phyloP scores from a whole-genome alignment of 2,888 invertebrate species.

The Latheticus oryzae region DNA sequence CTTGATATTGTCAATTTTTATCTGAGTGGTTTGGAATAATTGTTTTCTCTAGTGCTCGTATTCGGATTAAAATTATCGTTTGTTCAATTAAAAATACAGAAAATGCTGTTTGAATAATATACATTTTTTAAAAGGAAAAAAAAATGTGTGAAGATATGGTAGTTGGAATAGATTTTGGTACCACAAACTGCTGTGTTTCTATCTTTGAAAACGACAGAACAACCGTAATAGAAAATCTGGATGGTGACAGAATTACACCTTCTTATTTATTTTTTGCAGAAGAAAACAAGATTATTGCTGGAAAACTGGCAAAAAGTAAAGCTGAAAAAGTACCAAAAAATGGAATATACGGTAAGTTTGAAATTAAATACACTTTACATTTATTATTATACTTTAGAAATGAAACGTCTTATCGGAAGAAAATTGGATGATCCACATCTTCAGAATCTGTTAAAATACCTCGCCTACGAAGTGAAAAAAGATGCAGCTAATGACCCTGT shows the following conservation, averaged over 20 bases:
- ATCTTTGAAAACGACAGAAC: slow-evolving; percentile 5
- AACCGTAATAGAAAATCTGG: slow-evolving; percentile 25
- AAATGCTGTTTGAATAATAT: too few relatives aligned
- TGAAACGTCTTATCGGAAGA: slow-evolving; percentile 52
- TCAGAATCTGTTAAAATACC: slow-evolving; percentile 45
- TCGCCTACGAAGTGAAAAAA: slow-evolving; percentile 45
- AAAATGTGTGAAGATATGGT: slow-evolving; percentile 27
- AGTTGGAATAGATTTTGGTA: slow-evolving; percentile 39
- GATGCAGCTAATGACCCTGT: slow-evolving; percentile 44
- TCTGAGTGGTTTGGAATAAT: too few relatives aligned
- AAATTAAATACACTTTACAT: too few relatives aligned
- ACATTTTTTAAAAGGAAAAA: too few relatives aligned
- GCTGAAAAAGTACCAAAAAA: slow-evolving; percentile 19
- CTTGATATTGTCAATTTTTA: too few relatives aligned
- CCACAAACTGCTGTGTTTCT: slow-evolving; percentile 34
- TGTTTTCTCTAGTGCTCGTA: too few relatives aligned
- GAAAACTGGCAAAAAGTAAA: slow-evolving; percentile 21
- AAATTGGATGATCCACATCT: slow-evolving; percentile 47
- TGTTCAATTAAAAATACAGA: too few relatives aligned
- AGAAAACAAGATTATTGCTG: slow-evolving; percentile 5
- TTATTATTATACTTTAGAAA: slow-evolving; percentile 49
- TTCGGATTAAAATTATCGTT: too few relatives aligned
- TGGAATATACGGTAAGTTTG: slow-evolving; percentile 33
- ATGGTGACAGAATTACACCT: slow-evolving; percentile 34
- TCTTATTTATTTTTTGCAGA: slow-evolving; percentile 17